Evolutionary conservation across 2,113 vertebrate species (phyloP), one percentile per base, ranked within the genome.

Genomic region (Otolemur garnettii): DNA sequence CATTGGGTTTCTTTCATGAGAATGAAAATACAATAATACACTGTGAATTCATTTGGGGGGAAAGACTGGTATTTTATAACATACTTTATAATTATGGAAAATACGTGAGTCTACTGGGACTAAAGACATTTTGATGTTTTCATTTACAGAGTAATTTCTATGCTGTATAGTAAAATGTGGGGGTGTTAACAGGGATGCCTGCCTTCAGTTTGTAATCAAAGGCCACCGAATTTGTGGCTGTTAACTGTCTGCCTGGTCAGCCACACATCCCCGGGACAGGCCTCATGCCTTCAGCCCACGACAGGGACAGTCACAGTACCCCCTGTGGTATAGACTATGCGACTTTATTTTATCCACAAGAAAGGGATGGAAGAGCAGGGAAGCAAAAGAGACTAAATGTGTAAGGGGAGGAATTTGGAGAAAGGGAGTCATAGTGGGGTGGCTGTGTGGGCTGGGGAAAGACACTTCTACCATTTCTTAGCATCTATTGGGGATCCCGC

Each of bases 401-500:
- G 15, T 13, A 0, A 8, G 7, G 1, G 0, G 19, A 33, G 42
- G 21, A 7, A 2, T 1, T 3, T 2, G n/a, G 15, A 59, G 55
- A 68, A 14, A 64, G n/a, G 33, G 1, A 2, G 21, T 77, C 11
- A 13, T 30, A 10, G 3, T 0, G 24, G 15, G 13, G n/a, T 33
- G 3, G 28, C 30, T 0, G 0, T 12, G 8, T 2, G 6, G 18
- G 26, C 22, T 0, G 0, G 59, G 45, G 45, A 50, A 82, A 69
- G 8, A 0, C 26, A 0, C 4, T 78, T 91, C 91, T 87, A 90
- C 22, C 72, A 90, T 94, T 95, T 97, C 94, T 84, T 69, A 95
- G 89, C 69, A 97, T 33, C 55, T 74, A n/a, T 60, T 87, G 74
- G 72, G 89, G 89, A 83, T 30, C 62, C 72, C 59, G 81, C 92